Conservation (phyloP, 2,888 invertebrate genomes). For the Melieria crassipennis region DNA sequence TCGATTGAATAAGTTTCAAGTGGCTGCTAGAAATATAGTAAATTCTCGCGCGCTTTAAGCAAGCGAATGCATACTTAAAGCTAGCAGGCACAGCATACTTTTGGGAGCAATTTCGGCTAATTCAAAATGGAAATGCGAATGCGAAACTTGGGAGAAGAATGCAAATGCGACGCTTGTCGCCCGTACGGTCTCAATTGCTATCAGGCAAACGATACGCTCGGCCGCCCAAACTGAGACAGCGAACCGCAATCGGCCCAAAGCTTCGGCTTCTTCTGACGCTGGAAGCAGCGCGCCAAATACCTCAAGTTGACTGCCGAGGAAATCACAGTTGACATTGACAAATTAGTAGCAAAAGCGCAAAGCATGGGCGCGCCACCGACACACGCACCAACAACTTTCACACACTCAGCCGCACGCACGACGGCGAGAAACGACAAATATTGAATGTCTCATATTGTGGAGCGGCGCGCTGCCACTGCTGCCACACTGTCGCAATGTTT, state of each 20-base stretch:
- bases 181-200: background rate
- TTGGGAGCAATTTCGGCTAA: conserved; percentile 5
- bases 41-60: too few species aligned
- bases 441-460: too few species aligned
- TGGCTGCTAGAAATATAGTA: too few species aligned
- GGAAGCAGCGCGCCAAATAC: too few species aligned
- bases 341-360: conserved; percentile 57
- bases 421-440: too few species aligned
- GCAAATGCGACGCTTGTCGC: background rate
- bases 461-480: too few species aligned
- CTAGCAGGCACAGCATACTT: background rate
- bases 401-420: background rate
- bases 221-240: too few species aligned
- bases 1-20: too few species aligned
- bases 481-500: too few species aligned
- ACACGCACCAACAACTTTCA: conserved; percentile 31
- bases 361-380: conserved; percentile 28
- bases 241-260: background rate
- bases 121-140: background rate
- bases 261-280: background rate
- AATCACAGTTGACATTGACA: conserved; percentile 63
- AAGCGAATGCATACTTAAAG: background rate
- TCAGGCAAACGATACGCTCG: too few species aligned
- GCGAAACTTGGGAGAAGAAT: background rate
- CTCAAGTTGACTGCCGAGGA: conserved; percentile 31